These are phyloP conservation scores for Diaprepes abbreviatus DNA, from an alignment of 2,888 invertebrate genomes.

Conservation along the genomic window DNA sequence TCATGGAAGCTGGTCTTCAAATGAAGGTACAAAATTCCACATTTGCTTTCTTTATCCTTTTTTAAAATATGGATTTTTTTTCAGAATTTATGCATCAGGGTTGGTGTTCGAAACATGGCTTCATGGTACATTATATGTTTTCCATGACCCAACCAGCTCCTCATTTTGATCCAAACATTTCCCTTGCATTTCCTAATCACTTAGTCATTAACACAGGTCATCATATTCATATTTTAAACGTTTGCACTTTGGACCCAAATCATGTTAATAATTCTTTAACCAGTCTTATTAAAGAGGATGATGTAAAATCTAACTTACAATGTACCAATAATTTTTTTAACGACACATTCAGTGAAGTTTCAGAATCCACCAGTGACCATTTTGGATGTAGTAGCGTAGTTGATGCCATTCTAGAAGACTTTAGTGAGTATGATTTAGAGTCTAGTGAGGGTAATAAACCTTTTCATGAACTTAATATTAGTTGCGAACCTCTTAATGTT, in stretches of 20 bases:
- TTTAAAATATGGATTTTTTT: conserved; percentile 38
- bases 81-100: conserved; percentile 61
- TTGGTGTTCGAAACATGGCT: conserved; percentile 87
- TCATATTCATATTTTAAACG: conserved; percentile 66
- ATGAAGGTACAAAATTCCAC: conserved; percentile 57
- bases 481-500: conserved; percentile 67
- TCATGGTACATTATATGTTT: conserved; percentile 93
- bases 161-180: conserved; percentile 64
- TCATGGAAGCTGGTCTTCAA: conserved; percentile 53
- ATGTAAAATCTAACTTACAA: conserved; percentile 49
- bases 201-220: conserved; percentile 67
- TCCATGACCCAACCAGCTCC: conserved; percentile 88
- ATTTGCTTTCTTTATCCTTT: background rate
- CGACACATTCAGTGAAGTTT: conserved; percentile 64
- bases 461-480: conserved; percentile 68
- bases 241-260: conserved; percentile 61
- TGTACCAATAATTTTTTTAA: conserved; percentile 52
- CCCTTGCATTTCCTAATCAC: conserved; percentile 66
- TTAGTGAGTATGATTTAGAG: conserved; percentile 67
- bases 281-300: conserved; percentile 59
- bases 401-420: conserved; percentile 67
- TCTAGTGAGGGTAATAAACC: conserved; percentile 66
- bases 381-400: conserved; percentile 64
- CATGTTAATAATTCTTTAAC: conserved; percentile 51
- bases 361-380: conserved; percentile 64